Percentiles rank a stretch among this genome's conserved stretches.
phyloP scores from a whole-genome alignment of 2,888 invertebrate genomes.

The Lacanobia wlatinum region DNA sequence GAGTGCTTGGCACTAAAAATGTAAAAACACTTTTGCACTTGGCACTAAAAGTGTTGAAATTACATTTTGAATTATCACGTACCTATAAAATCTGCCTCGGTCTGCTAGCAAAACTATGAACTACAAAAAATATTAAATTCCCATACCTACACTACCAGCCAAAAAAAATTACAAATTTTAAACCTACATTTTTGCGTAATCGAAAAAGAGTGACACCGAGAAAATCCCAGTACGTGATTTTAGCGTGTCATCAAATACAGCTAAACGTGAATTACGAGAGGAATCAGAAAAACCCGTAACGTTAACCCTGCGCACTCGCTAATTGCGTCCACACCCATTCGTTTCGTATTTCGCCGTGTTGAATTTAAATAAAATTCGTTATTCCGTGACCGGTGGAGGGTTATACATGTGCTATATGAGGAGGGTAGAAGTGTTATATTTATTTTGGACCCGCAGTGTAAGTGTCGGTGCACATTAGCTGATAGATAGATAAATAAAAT shows the following conservation, averaged over 20 bases:
- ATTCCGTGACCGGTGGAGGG: slow-evolving; percentile 34
- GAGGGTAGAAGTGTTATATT: neutral
- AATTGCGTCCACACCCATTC: slow-evolving; percentile 72
- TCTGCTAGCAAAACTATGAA: no score
- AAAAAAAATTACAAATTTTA: neutral
- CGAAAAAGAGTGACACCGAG: slow-evolving; percentile 31
- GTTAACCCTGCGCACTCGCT: slow-evolving; percentile 64
- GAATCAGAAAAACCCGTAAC: slow-evolving; percentile 61
- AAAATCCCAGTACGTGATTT: slow-evolving; percentile 43
- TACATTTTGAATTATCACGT: no score
- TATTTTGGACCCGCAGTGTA: neutral
- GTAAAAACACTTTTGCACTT: no score
- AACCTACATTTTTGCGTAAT: slow-evolving; percentile 35
- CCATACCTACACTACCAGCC: neutral
- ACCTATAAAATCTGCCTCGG: no score
- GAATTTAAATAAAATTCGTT: slow-evolving; percentile 70
- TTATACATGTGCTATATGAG: slow-evolving; percentile 12
- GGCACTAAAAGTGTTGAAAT: no score
- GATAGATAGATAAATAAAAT: no score
- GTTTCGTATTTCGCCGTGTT: slow-evolving; percentile 67
- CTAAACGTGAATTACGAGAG: slow-evolving; percentile 64
- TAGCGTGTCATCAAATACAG: slow-evolving; percentile 61
- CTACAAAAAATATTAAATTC: no score
- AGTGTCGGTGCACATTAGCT: neutral
- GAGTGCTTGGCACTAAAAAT: no score